phyloP scores from a whole-genome alignment of 2,888 invertebrate species.

The Trachelus troglodyta region DNA sequence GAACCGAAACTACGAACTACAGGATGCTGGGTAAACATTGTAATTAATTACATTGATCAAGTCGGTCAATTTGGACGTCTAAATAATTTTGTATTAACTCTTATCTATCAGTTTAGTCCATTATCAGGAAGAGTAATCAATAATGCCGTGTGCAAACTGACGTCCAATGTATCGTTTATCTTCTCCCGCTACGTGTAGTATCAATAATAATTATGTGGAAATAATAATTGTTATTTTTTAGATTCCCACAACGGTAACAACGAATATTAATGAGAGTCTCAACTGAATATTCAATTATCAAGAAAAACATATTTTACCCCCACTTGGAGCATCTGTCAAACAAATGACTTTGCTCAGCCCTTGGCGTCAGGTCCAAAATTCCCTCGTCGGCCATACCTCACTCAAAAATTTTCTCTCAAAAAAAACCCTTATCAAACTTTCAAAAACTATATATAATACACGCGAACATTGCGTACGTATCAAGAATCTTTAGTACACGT shows the following conservation, averaged over 20 bases:
- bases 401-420: neutral
- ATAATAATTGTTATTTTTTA: neutral
- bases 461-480: neutral
- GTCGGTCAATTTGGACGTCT: neutral
- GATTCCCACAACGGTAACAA: neutral
- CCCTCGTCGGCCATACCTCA: neutral
- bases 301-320: neutral
- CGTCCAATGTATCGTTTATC: neutral
- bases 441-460: neutral
- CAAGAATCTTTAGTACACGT: neutral
- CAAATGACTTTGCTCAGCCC: neutral
- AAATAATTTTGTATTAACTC: neutral
- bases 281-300: neutral
- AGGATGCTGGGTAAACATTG: too few species aligned
- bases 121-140: slow-evolving; percentile 8
- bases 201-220: too few species aligned
- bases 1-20: neutral
- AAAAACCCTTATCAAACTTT: neutral
- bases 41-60: too few species aligned
- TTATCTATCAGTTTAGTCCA: neutral
- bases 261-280: neutral
- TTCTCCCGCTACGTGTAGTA: neutral
- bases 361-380: neutral
- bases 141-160: slow-evolving; percentile 33
- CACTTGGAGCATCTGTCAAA: neutral